These are phyloP conservation scores for Urocitellus parryii DNA, from an alignment of 2,113 vertebrate genomes.

Conservation along the genomic window DNA sequence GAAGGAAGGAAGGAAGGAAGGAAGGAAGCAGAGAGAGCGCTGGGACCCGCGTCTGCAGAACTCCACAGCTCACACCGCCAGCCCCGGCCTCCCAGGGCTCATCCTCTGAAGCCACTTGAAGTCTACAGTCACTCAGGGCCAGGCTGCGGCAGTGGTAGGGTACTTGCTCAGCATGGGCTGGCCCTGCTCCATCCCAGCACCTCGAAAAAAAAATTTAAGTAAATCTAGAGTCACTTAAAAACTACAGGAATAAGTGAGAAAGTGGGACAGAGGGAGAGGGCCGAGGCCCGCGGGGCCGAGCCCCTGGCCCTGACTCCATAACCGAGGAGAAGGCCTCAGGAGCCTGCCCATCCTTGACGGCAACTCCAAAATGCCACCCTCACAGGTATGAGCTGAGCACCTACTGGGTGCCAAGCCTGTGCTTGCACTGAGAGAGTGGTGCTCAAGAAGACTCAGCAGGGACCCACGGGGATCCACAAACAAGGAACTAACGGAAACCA, in stretches of 20 bases:
- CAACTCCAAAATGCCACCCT: not conserved
- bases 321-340: not conserved
- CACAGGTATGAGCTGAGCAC: not conserved
- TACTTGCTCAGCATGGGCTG: too few species aligned
- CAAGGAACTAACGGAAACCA: not conserved
- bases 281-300: fast-evolving
- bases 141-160: too few species aligned
- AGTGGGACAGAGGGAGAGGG: not conserved
- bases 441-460: not conserved
- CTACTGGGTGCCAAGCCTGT: not conserved
- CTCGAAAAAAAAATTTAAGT: too few species aligned
- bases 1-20: not conserved
- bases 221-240: not conserved
- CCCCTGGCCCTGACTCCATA: not conserved
- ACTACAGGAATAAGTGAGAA: not conserved
- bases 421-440: not conserved
- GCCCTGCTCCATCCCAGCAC: too few species aligned
- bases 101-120: not conserved
- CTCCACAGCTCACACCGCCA: not conserved
- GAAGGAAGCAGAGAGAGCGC: not conserved
- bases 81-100: not conserved
- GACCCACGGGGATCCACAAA: not conserved
- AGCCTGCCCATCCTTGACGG: not conserved
- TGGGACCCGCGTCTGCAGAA: not conserved
- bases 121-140: fast-evolving